phyloP scores from a whole-genome alignment of 2,888 invertebrate species.

The Agapetus fuscipes region DNA sequence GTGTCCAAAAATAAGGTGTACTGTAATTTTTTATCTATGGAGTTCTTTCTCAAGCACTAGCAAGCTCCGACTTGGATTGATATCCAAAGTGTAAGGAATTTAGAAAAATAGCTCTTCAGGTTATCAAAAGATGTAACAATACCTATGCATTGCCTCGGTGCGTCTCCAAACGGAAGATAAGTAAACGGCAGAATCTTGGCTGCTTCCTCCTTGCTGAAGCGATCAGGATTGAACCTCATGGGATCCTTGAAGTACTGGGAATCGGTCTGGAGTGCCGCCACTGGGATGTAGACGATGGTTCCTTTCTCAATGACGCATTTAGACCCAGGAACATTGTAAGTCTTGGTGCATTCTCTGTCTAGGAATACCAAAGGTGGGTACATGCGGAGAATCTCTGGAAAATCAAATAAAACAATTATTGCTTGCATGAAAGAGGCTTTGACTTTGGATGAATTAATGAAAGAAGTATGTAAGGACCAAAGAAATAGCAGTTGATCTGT shows the following conservation, averaged over 20 bases:
- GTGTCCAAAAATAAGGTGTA: no score
- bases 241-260: conserved; percentile 27
- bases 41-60: no score
- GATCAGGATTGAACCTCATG: conserved; percentile 26
- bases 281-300: conserved; percentile 23
- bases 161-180: conserved; percentile 22
- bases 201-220: conserved; percentile 22
- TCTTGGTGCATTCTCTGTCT: conserved; percentile 26
- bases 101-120: no score
- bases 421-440: background rate
- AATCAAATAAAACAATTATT: conserved; percentile 2
- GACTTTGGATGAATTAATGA: no score
- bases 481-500: no score
- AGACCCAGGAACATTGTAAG: conserved; percentile 22
- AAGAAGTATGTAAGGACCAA: no score
- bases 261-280: conserved; percentile 26
- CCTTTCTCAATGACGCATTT: conserved; percentile 22
- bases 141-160: conserved; percentile 22
- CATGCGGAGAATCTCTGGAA: conserved; percentile 35
- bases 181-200: conserved; percentile 15
- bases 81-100: no score
- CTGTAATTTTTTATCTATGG: no score
- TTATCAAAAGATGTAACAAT: no score
- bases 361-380: conserved; percentile 31
- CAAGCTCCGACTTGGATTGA: no score